Evolutionary conservation across 92 coral and sea anemone species (phyloP).

Genomic region (Meandrina meandrites): DNA sequence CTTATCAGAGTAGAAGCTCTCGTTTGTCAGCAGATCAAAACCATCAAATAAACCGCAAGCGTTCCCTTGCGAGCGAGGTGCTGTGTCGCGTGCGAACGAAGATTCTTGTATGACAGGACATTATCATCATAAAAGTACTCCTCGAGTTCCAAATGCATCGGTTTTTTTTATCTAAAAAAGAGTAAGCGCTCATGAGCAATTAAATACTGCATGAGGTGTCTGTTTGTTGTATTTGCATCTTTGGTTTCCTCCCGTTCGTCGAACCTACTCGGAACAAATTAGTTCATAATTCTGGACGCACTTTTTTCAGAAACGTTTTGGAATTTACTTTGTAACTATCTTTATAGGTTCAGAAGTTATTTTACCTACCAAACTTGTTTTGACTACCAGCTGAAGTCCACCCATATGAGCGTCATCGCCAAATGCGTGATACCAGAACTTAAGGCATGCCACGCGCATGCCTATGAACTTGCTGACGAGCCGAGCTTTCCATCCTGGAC

Average conservation of each 20-base stretch:
- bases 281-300: not conserved
- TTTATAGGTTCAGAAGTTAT: too few species aligned
- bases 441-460: constrained; percentile 75
- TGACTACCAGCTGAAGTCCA: constrained; percentile 58
- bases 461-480: constrained; percentile 78
- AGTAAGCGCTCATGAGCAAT: not conserved
- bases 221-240: not conserved
- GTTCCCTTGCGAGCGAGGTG: too few species aligned
- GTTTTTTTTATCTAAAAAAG: not conserved
- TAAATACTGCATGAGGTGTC: not conserved
- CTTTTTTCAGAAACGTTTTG: not conserved
- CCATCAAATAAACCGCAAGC: too few species aligned
- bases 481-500: constrained; percentile 72
- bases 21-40: not conserved
- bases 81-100: too few species aligned
- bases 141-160: not conserved
- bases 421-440: constrained; percentile 88
- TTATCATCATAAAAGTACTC: not conserved
- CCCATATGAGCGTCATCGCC: constrained; percentile 81
- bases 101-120: too few species aligned
- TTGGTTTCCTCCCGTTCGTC: not conserved
- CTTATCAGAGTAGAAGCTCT: not conserved
- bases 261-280: not conserved
- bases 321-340: not conserved
- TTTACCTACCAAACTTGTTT: constrained; percentile 28